Percentiles rank a stretch among this genome's conserved stretches.
Evolutionary conservation across 2,888 invertebrate genomes (phyloP).

Genomic region (Tribolium freemani): DNA sequence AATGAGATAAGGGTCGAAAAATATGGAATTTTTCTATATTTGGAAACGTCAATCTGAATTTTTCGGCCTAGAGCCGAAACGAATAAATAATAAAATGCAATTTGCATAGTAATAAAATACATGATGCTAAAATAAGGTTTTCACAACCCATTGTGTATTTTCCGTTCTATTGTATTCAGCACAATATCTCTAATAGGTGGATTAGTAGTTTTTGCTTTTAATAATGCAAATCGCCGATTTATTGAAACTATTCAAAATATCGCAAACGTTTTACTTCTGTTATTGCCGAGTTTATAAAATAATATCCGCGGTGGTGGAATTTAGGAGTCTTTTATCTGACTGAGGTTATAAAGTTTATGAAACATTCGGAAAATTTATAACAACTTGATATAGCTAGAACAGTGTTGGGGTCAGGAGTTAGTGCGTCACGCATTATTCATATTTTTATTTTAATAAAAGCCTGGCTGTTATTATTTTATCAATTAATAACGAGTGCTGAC

Average conservation of each 20-base stretch:
- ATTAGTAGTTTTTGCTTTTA: background rate
- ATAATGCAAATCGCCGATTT: background rate
- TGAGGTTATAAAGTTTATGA: slow-evolving; percentile 15
- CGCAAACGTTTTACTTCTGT: background rate
- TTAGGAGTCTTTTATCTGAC: background rate
- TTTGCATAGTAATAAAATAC: background rate
- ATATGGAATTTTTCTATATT: background rate
- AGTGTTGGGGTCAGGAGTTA: background rate
- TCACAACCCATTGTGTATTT: background rate
- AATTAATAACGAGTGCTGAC: background rate
- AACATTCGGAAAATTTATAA: slow-evolving; percentile 11
- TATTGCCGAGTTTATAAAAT: slow-evolving; percentile 2
- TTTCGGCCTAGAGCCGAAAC: background rate
- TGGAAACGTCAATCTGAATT: background rate
- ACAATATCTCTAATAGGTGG: background rate
- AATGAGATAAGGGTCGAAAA: background rate
- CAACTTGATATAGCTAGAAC: slow-evolving; percentile 8
- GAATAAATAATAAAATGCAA: background rate
- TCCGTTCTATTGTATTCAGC: background rate
- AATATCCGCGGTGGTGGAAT: background rate
- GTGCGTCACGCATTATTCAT: background rate
- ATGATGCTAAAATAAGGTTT: background rate
- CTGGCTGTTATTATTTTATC: background rate
- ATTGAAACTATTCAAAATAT: no score
- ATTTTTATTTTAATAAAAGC: background rate